phyloP scores from a whole-genome alignment of 2,797 vertebrate genomes.

The Sitta carolinensis region DNA sequence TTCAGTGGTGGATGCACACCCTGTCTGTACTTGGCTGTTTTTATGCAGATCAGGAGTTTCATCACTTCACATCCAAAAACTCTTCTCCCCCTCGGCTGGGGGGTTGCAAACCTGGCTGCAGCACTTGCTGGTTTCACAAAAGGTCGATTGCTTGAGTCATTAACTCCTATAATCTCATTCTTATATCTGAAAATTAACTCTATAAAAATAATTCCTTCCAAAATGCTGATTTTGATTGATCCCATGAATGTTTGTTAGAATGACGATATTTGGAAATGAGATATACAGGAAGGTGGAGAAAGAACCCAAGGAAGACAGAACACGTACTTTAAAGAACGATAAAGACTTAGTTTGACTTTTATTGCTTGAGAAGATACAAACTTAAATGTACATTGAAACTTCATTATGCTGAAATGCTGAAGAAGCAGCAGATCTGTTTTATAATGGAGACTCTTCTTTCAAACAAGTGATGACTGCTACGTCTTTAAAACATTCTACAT shows the following conservation, averaged over 20 bases:
- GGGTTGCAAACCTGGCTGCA: not conserved
- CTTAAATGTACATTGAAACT: not conserved
- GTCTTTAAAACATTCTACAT: not conserved
- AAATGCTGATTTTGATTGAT: not conserved
- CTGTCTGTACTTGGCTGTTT: not conserved
- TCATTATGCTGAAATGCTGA: not conserved
- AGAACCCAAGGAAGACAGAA: not conserved
- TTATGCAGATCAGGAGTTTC: not conserved
- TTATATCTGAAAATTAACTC: not conserved
- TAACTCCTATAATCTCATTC: not conserved
- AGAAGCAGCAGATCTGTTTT: not conserved
- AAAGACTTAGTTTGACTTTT: not conserved
- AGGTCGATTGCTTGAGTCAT: rapidly evolving
- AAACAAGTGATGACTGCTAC: not conserved
- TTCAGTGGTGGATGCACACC: not conserved
- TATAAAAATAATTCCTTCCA: not conserved
- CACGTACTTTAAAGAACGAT: not conserved
- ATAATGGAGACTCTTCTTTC: not conserved
- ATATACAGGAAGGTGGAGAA: not conserved
- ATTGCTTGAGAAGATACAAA: not conserved
- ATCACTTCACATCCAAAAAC: not conserved
- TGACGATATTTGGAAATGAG: not conserved
- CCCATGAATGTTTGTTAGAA: not conserved
- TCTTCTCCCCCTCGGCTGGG: rapidly evolving
- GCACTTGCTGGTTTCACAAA: not conserved